Base-by-base conservation (phyloP, 2,888 invertebrate species). In the Noctua pronuba region DNA sequence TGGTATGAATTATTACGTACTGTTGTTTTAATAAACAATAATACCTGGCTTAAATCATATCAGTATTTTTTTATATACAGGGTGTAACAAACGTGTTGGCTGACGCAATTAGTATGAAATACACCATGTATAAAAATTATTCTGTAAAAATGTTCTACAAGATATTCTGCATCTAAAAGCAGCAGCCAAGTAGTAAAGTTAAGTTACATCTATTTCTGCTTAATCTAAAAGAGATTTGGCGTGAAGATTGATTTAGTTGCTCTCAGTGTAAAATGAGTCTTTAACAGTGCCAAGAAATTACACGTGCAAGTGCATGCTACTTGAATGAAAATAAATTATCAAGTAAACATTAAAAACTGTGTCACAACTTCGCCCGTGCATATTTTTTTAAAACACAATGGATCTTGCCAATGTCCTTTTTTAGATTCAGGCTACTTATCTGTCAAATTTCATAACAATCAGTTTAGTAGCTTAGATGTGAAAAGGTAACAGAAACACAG, bases 171-270 rank as follows among this genome's bases (percentile, higher is more conserved):
- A n/a, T 65, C 46, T 60, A 55, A 13, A 10, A 35, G 38, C 28
- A 31, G 31, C 18, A 60, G 70, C 77, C 77, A 83, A 77, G 46
- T 77, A 31, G 11, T 46, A 60, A 18, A 76, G 7, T 69, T 44
- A 52, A 70, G 38, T 79, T 35, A 75, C 52, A 73, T 73, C 70
- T 75, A 76, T 65, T 62, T 66, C 58, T 75, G 38, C 76, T 70
- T 79, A 79, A 87, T 85, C 73, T 75, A 52, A 79, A 87, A 82
- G 76, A 87, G 74, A 87, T 87, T 86, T 87, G 76, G 75, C 82
- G 71, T 79, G 77, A 41, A 74, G 62, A 85, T 85, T 77, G 75
- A 87, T 86, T 77, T 73, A 85, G 58, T 87, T 67, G 72, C 31
- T 69, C 70, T 82, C 44, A 58, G 70, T 66, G 70, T 69, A 82